phyloP scores from a whole-genome alignment of 1,140 invertebrate species.

The Ceratosolen fusciceps region DNA sequence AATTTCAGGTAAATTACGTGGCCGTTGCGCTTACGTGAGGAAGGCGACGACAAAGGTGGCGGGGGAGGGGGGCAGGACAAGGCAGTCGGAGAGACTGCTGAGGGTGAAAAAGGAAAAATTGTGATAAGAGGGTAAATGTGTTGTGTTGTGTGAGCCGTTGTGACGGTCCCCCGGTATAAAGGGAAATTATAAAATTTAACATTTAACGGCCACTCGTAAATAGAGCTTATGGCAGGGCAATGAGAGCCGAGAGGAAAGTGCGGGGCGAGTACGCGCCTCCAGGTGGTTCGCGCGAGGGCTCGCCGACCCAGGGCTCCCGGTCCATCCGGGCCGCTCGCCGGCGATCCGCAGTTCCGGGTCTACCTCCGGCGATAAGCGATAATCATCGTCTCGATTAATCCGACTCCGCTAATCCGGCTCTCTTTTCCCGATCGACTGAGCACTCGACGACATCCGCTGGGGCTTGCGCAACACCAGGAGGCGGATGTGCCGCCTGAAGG shows the following conservation, averaged over 20 bases:
- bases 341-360: neutral
- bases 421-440: too few species aligned
- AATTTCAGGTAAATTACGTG: neutral
- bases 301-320: too few species aligned
- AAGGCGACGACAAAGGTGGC: neutral
- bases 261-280: neutral
- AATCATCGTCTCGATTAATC: too few species aligned
- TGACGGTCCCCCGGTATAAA: neutral
- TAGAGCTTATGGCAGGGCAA: neutral
- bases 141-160: too few species aligned
- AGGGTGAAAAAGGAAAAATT: neutral
- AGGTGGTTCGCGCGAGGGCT: neutral
- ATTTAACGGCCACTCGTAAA: neutral
- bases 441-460: too few species aligned
- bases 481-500: too few species aligned
- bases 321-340: too few species aligned
- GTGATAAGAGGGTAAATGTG: neutral
- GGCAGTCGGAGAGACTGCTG: too few species aligned
- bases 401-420: too few species aligned
- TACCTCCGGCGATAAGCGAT: neutral
- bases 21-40: neutral
- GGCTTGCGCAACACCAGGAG: too few species aligned
- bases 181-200: constrained; percentile 1
- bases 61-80: too few species aligned
- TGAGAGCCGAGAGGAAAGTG: neutral